phyloP scores from a whole-genome alignment of 1,140 invertebrate genomes.

The Trichonephila clavata region DNA sequence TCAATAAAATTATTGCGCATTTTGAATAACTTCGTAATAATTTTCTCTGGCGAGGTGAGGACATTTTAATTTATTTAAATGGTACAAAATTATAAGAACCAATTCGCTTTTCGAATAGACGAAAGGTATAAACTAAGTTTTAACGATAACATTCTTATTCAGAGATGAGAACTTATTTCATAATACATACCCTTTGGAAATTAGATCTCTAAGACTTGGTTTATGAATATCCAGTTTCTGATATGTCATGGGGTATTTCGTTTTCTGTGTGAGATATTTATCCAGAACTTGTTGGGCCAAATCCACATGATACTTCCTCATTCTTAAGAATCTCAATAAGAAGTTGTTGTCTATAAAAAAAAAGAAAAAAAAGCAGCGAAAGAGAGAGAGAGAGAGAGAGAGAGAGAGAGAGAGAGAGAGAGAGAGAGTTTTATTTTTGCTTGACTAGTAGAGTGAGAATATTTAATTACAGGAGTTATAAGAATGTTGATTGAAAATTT shows the following conservation, averaged over 20 bases:
- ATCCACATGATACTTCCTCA: constrained; percentile 92
- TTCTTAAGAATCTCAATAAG: constrained; percentile 90
- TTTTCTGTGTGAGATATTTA: constrained; percentile 90
- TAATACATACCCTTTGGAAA: constrained; percentile 86
- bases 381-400: no score
- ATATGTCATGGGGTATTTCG: constrained; percentile 92
- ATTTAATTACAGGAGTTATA: no score
- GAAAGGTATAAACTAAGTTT: no score
- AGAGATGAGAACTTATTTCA: not conserved
- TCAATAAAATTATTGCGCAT: no score
- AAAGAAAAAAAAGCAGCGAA: not conserved
- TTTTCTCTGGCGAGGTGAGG: no score
- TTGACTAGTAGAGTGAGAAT: no score
- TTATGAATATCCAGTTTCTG: constrained; percentile 87
- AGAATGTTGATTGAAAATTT: not conserved
- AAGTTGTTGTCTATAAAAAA: constrained; percentile 86
- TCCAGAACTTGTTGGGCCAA: constrained; percentile 92
- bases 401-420: no score
- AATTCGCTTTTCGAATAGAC: no score
- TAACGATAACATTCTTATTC: no score
- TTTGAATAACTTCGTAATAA: no score
- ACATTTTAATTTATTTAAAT: no score
- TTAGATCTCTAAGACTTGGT: constrained; percentile 87
- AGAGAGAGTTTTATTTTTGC: not conserved
- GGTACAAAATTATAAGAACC: no score